A percentile compares a stretch with the other conserved stretches of the same genome.
Evolutionary conservation across 2,113 vertebrate genomes (phyloP).

Genomic region (Rhea pennata): DNA sequence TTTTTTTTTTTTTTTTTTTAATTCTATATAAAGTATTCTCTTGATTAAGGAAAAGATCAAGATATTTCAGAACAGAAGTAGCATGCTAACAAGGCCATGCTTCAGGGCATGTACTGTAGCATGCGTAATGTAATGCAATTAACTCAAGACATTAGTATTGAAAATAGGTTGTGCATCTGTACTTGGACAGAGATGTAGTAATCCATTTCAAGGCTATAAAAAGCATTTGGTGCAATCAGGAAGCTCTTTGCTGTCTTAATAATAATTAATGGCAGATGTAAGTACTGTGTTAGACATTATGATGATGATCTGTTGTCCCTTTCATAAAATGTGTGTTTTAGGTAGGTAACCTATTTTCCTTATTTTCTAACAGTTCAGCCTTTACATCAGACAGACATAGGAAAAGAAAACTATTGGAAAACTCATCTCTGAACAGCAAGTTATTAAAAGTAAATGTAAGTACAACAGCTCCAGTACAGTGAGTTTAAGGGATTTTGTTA

Average conservation of each 20-base stretch:
- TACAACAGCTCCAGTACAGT: background rate
- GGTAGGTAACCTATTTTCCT: background rate
- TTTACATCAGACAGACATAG: conserved; percentile 88
- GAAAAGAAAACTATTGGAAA: conserved; percentile 94
- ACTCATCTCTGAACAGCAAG: conserved; percentile 86
- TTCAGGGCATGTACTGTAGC: background rate
- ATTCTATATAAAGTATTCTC: background rate
- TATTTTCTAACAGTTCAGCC: conserved; percentile 81
- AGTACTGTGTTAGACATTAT: background rate
- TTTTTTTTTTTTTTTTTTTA: too few relatives aligned
- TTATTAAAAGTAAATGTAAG: conserved; percentile 92
- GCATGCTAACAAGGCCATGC: background rate
- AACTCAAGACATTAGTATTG: background rate
- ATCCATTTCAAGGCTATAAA: background rate
- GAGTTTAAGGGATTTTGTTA: background rate
- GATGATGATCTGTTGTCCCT: background rate
- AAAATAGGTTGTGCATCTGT: background rate
- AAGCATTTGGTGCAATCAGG: background rate
- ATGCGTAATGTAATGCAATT: background rate
- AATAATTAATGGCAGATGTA: background rate
- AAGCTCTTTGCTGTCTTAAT: background rate
- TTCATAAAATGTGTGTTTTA: background rate
- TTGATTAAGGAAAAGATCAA: background rate
- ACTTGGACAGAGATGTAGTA: background rate
- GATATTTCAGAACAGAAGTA: conserved; percentile 2